Conservation (phyloP, 2,797 vertebrate species). For the Anguilla marmorata region DNA sequence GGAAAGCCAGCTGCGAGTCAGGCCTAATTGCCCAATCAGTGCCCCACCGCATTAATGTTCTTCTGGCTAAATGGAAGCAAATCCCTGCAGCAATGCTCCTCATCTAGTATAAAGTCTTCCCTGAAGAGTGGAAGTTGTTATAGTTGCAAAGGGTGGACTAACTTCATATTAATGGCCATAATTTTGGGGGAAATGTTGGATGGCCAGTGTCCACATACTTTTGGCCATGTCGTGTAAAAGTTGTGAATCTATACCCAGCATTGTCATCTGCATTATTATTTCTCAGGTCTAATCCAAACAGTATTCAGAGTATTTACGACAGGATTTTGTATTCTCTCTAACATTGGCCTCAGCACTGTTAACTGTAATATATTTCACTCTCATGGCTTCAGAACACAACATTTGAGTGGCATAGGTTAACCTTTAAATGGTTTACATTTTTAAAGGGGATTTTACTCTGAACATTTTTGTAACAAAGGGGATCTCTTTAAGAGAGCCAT, state of each 20-base stretch:
- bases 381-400: neutral
- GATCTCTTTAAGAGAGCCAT: neutral
- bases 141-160: too few relatives aligned
- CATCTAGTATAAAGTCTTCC: too few relatives aligned
- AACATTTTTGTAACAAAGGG: slow-evolving; percentile 1
- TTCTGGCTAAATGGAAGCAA: too few relatives aligned
- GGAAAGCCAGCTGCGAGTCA: too few relatives aligned
- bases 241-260: neutral
- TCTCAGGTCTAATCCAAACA: neutral
- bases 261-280: neutral
- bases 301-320: neutral
- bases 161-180: too few relatives aligned
- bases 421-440: neutral
- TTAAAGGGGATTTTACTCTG: slow-evolving; percentile 10
- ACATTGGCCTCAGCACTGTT: neutral
- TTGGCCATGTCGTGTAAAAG: neutral
- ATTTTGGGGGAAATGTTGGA: too few relatives aligned
- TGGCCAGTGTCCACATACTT: too few relatives aligned
- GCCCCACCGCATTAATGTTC: too few relatives aligned
- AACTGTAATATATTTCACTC: neutral
- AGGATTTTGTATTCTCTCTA: neutral
- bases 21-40: too few relatives aligned
- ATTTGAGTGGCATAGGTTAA: neutral
- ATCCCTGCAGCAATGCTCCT: too few relatives aligned
- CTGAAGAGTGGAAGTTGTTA: too few relatives aligned